Base-by-base conservation (phyloP, 2,113 vertebrate species). In the Pseudorhombus dupliciocellatus region DNA sequence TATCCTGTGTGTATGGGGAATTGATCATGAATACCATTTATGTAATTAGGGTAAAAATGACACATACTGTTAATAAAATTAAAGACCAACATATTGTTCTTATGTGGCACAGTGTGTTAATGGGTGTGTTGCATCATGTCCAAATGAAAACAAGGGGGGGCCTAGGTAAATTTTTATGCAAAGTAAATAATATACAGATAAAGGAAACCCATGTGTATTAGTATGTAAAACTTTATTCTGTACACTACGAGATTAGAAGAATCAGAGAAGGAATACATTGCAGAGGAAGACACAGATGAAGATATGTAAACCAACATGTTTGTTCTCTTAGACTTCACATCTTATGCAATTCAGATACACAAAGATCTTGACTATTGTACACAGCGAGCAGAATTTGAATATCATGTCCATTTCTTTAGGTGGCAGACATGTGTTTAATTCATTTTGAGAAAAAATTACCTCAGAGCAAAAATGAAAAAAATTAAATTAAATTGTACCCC, bases 161-260 rank as follows among this genome's bases (percentile, higher is more conserved):
- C n/a, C n/a, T n/a, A n/a, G n/a, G n/a, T n/a, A n/a, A n/a, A n/a
- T n/a, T n/a, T 50, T 9, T n/a, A 50, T 50, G 20, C 20, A n/a
- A 50, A 50, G 46, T 50, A 20, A n/a, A n/a, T 21, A 50, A n/a
- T 6, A n/a, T 8, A 50, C 12, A 50, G 51, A 73, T 42, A 4
- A 24, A 57, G 46, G 54, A 52, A 18, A 46, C 5, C 2, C 66
- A 54, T 20, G 22, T 9, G 6, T 25, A 26, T 86, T 86, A 87
- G 87, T 91, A 61, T 78, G 73, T 77, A 66, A 79, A 74, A 50
- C 58, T 93, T 92, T 92, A 88, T 90, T 89, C 86, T 90, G 83
- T 90, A 81, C 87, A 90, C 84, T 87, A 88, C 71, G 34, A 62
- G 48, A 70, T 88, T 83, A 88, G 76, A 30, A 80, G 67, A 81